Conservation (phyloP, 2,888 invertebrate genomes). For the Hirtodrosophila cameraria region DNA sequence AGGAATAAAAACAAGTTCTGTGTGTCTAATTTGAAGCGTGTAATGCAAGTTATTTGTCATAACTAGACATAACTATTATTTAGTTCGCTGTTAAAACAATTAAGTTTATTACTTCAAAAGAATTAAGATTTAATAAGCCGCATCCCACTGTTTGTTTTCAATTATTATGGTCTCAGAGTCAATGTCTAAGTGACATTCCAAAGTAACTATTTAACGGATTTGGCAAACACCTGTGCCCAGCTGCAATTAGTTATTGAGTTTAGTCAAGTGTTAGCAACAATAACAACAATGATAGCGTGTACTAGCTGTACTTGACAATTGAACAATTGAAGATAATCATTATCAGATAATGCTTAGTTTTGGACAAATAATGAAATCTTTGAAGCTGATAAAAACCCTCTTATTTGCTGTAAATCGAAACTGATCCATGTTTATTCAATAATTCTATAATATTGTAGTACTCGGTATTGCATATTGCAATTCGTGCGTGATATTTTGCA, state of each 20-base stretch:
- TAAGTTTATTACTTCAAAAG: conserved; percentile 3
- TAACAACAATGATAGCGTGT: conserved; percentile 10
- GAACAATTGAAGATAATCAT: conserved; percentile 27
- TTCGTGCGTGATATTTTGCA: conserved; percentile 64
- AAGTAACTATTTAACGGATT: neutral
- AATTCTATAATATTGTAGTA: conserved; percentile 3
- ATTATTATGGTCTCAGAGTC: neutral
- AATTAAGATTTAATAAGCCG: conserved; percentile 18
- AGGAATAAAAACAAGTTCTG: too few species aligned
- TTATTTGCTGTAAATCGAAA: neutral
- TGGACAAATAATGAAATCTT: conserved; percentile 32
- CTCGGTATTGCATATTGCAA: conserved; percentile 7
- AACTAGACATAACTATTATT: conserved; percentile 7
- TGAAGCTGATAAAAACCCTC: conserved; percentile 15
- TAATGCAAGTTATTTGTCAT: conserved; percentile 3
- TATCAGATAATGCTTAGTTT: conserved; percentile 30
- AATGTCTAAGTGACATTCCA: conserved; percentile 29
- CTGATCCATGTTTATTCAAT: conserved; percentile 2
- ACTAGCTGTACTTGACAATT: conserved; percentile 19
- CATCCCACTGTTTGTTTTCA: conserved; percentile 4
- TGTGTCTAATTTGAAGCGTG: neutral
- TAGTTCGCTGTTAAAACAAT: conserved; percentile 3
- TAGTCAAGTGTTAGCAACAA: conserved; percentile 17
- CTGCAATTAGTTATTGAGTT: conserved; percentile 7
- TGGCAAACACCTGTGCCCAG: conserved; percentile 19